phyloP scores from a whole-genome alignment of 2,113 vertebrate species.

The Tapirus terrestris region DNA sequence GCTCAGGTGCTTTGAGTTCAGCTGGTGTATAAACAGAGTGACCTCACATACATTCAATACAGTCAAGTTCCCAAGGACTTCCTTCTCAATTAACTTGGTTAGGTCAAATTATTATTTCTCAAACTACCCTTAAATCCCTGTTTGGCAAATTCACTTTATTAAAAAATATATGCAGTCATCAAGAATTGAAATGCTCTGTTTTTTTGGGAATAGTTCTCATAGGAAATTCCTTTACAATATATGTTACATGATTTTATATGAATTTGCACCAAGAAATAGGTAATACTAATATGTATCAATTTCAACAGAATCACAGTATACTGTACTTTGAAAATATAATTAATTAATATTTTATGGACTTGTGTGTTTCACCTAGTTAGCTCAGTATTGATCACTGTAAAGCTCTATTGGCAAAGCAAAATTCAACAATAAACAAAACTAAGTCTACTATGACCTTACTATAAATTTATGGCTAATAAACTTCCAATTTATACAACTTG shows the following conservation, averaged over 20 bases:
- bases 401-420: not conserved
- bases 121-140: not conserved
- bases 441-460: not conserved
- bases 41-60: not conserved
- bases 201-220: not conserved
- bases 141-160: not conserved
- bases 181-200: not conserved
- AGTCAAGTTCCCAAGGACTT: not conserved
- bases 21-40: not conserved
- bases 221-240: not conserved
- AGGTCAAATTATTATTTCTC: not conserved
- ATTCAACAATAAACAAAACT: not conserved
- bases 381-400: not conserved
- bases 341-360: not conserved
- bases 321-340: not conserved
- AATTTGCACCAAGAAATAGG: not conserved
- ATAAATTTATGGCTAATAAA: not conserved
- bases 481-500: not conserved
- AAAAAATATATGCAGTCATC: not conserved
- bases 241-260: not conserved
- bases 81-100: not conserved
- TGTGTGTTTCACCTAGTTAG: not conserved
- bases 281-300: not conserved
- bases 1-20: not conserved
- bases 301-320: not conserved